Conservation (phyloP, 2,888 invertebrate species). For the Bunonema sp. region DNA sequence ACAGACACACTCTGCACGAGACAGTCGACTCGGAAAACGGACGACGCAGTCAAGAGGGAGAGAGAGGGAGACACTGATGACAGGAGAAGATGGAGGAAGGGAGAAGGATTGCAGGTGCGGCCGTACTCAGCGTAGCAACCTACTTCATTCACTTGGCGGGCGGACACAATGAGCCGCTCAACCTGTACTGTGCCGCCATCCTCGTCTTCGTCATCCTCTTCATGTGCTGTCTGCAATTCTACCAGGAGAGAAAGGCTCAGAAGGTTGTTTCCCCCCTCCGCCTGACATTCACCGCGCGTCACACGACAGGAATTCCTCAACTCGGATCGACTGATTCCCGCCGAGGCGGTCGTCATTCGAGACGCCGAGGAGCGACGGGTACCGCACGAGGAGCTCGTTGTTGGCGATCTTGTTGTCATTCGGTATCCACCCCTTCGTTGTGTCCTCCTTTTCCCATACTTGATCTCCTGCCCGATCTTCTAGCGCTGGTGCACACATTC, state of each 20-base stretch:
- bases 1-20: too few relatives aligned
- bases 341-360: constrained; percentile 53
- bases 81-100: too few relatives aligned
- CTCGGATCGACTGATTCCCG: too few relatives aligned
- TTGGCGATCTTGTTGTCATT: constrained; percentile 41
- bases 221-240: constrained; percentile 33
- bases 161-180: constrained; percentile 33
- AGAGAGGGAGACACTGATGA: neutral
- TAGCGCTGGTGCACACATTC: constrained; percentile 22
- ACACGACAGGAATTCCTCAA: too few relatives aligned
- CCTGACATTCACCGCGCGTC: neutral
- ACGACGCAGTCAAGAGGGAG: neutral
- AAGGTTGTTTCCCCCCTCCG: constrained; percentile 17
- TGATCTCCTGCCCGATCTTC: too few relatives aligned
- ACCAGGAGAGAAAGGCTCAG: constrained; percentile 35
- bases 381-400: constrained; percentile 34
- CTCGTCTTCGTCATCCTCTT: constrained; percentile 28
- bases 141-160: constrained; percentile 38
- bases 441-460: too few relatives aligned
- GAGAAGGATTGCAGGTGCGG: constrained; percentile 12
- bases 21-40: neutral
- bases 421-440: constrained; percentile 7
- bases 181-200: constrained; percentile 36
- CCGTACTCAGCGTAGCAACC: constrained; percentile 26
- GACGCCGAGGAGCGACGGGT: constrained; percentile 69